Base-by-base conservation (phyloP, 30 jellyfish, hydroid and myxozoan species). In the Hydractinia echinata region DNA sequence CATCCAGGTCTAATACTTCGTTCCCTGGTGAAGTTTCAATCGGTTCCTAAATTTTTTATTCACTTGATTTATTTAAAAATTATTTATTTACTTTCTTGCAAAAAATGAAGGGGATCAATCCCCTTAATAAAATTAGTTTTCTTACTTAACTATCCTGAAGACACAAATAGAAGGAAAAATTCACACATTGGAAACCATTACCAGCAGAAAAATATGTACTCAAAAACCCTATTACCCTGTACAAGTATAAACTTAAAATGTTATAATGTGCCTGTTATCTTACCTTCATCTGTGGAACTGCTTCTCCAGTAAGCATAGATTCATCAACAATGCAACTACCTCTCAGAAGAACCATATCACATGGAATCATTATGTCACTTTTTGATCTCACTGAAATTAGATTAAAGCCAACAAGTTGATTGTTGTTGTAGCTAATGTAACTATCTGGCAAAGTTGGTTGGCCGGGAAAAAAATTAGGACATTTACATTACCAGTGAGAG, bases 271-370 rank as follows among this genome's bases (percentile, higher is more conserved):
- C 20, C 58, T 61, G 10, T 49, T 39, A 9, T n/a, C 70, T 55
- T 79, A 89, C 99, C 95, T 95, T 95, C 83, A 95, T 93, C 60
- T 95, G 99, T 74, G 99, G 99, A 51, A 95, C 98, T 30, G 98
- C 95, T 68, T 95, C 99, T 9, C 99, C 99, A 54, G 99, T 95
- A 55, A 95, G 66, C 97, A 89, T 89, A 8, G 99, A 89, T 67
- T 95, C 99, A 79, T 95, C 99, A 19, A 95, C 99, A 56, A 95
- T 87, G 52, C 97, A 95, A 4, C 95, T 83, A 4, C 99, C 99
- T 55, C 97, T 95, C 20, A 95, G 81, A 52, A 95, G 62, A 20
- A 95, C 67, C 96, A 89, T 88, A 58, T 95, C 99, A 84, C 99
- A 95, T 30, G 99, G 99, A 44, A 89, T 83, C 56, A 89, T 85